Base-by-base conservation (phyloP, 2,113 vertebrate genomes). In the Channa maculata region DNA sequence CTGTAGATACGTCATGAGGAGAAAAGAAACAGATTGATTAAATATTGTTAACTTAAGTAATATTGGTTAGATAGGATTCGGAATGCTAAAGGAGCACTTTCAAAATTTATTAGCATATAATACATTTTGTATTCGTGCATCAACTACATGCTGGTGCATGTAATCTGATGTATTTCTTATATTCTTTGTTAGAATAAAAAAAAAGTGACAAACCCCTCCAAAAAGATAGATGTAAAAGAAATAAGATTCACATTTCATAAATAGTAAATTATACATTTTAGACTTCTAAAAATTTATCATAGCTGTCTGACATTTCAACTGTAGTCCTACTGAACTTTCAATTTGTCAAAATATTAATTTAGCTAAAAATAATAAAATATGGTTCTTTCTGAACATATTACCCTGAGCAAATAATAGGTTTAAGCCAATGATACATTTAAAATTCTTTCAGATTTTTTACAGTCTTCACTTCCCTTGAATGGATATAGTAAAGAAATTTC, bases 301-400 rank as follows among this genome's bases (percentile, higher is more conserved):
- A 70, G 36, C 46, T 55, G 46, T 67, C 54, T 76, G 60, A 36
- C 15, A 61, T 54, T 68, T 63, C 54, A 37, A 58, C 37, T 71
- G 54, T 62, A 79, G 78, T 53, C 58, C 57, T 8, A 45, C 3
- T 66, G 46, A 76, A 63, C 7, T 34, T 43, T 65, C 37, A 11
- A 77, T 53, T 64, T 41, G 44, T 43, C 13, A 72, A 75, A 71
- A 72, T 41, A 74, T 37, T 41, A 75, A 75, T 52, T 76, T 13
- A 55, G 3, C 11, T 69, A 53, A 33, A 41, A 75, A 41, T 72
- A 62, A 46, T n/a, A 75, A 76, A 78, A 55, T 12, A 57, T 15
- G 3, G 3, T 5, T 51, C 12, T n/a, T 7, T 50, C 33, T 79
- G 12, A 65, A 48, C 51, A 34, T 58, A 13, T 55, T 77, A 44